Conservation (phyloP, 2,113 vertebrate genomes). For the Amphilophus citrinellus region DNA sequence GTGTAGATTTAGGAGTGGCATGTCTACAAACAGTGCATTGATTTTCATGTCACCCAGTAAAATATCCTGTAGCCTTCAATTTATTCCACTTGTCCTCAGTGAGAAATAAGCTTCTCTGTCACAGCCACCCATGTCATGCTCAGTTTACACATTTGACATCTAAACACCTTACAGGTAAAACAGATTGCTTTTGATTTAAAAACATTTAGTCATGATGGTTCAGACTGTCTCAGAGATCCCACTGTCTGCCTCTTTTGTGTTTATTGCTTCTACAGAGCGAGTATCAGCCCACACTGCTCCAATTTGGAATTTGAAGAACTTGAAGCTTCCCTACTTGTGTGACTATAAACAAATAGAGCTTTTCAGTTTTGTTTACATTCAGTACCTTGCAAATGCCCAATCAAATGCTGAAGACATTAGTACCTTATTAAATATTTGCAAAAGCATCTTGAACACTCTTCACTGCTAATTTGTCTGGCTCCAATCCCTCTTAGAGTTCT, state of each 20-base stretch:
- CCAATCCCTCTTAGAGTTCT: too few relatives aligned
- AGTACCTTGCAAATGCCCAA: background rate
- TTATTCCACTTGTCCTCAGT: slow-evolving; percentile 15
- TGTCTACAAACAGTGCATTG: slow-evolving; percentile 41
- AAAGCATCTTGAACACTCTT: too few relatives aligned
- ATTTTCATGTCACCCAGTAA: slow-evolving; percentile 50
- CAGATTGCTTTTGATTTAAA: background rate
- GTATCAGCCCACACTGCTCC: background rate
- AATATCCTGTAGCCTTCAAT: slow-evolving; percentile 19
- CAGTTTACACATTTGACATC: slow-evolving; percentile 15
- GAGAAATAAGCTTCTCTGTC: background rate
- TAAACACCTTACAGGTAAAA: background rate
- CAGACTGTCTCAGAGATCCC: background rate
- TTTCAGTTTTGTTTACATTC: background rate
- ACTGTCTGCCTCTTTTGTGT: background rate
- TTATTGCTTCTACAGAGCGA: background rate
- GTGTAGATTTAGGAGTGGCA: slow-evolving; percentile 28
- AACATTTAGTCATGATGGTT: background rate
- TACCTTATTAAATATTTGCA: too few relatives aligned
- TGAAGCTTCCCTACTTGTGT: background rate
- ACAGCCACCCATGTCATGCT: background rate
- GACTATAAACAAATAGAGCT: background rate
- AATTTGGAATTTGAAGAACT: background rate
- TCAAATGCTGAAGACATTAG: too few relatives aligned
- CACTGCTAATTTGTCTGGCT: too few relatives aligned